Evolutionary conservation across 2,888 invertebrate species (phyloP).

Genomic region (Lasius platythorax): DNA sequence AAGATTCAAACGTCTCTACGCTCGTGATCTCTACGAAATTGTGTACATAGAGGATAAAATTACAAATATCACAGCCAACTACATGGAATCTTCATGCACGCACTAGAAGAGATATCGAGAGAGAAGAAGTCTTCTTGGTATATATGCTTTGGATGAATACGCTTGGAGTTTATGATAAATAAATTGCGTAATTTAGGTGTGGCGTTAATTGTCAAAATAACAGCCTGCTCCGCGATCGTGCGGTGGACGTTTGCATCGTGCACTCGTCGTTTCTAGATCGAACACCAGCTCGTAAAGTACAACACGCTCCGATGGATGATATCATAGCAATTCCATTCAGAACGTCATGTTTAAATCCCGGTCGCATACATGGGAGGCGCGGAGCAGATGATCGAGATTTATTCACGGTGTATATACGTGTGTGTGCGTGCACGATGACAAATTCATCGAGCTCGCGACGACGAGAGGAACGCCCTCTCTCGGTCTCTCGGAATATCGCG

Average conservation of each 20-base stretch:
- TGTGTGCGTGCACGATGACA: background rate
- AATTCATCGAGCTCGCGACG: slow-evolving; percentile 26
- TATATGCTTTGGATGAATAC: background rate
- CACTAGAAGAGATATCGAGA: background rate
- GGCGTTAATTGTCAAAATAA: slow-evolving; percentile 67
- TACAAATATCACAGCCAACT: slow-evolving; percentile 33
- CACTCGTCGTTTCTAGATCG: slow-evolving; percentile 10
- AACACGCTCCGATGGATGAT: slow-evolving; percentile 24
- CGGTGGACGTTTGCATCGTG: background rate
- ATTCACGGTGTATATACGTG: background rate
- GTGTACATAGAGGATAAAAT: background rate
- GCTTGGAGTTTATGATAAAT: slow-evolving; percentile 27
- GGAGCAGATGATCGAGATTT: slow-evolving; percentile 54
- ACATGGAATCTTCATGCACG: background rate
- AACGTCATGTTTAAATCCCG: slow-evolving; percentile 54
- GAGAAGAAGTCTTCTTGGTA: background rate
- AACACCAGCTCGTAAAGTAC: background rate
- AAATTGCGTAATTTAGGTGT: slow-evolving; percentile 53
- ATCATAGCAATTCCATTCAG: slow-evolving; percentile 45
- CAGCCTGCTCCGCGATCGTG: slow-evolving; percentile 54
- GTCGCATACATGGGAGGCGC: slow-evolving; percentile 37
- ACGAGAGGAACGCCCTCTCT: slow-evolving; percentile 29
- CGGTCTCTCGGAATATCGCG: slow-evolving; percentile 31
- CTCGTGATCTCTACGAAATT: background rate
- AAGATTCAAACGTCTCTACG: slow-evolving; percentile 1